Base-by-base conservation (phyloP, 2,888 invertebrate species). In the Tiliacea citrago region DNA sequence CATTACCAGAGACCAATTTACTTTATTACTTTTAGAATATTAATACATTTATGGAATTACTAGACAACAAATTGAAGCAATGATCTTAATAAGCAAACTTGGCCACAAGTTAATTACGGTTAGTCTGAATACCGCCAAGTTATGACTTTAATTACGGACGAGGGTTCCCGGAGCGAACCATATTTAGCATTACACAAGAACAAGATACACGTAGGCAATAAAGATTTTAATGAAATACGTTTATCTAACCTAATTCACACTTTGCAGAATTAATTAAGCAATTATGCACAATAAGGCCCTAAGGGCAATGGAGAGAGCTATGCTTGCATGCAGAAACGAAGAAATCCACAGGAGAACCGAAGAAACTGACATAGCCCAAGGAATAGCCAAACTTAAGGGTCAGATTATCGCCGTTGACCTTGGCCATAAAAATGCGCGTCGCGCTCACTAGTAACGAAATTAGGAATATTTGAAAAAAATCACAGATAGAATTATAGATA, bases 91-190 rank as follows among this genome's bases (percentile, higher is more conserved):
- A 66, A 65, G 63, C 66, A 57, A 80, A 75, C 61, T 72, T 71
- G 66, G 66, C 47, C 51, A 49, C 61, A 35, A 75, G 45, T 70
- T 69, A 67, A 84, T 82, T 84, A 73, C 53, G 47, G 66, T 80
- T 57, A 60, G 47, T 60, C 60, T 35, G 35, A 65, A 73, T 57
- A 66, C 58, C 62, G 42, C 18, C 65, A 84, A 82, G 60, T 84
- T 84, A 81, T 58, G 67, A 70, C 63, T 82, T 84, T 77, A 84
- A 82, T 82, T 82, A 81, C 35, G 39, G 13, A 9, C 67, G 51
- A 62, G 68, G 47, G 72, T 63, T 68, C 82, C 77, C 73, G 21
- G 51, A 13, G 57, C 62, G 53, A 47, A 58, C 45, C 60, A 68
- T 81, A 81, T 61, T 81, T 66, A 68, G 45, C 24, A 29, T 42